These are phyloP conservation scores for Spodoptera frugiperda DNA, from an alignment of 1,140 invertebrate genomes.

Conservation along the genomic window DNA sequence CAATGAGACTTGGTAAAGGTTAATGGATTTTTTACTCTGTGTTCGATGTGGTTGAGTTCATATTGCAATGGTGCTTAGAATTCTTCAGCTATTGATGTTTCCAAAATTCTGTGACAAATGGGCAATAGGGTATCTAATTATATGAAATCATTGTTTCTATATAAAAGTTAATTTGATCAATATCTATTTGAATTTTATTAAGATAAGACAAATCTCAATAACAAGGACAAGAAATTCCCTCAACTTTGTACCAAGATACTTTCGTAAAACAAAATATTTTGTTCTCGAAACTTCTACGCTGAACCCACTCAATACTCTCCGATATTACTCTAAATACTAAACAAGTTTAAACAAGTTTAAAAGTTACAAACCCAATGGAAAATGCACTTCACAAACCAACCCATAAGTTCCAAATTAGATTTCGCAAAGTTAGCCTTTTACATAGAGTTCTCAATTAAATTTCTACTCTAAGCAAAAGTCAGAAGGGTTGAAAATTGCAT, in stretches of 20 bases:
- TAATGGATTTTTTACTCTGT: too few species aligned
- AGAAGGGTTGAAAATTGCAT: slow-evolving; percentile 26
- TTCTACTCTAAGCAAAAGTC: slow-evolving; percentile 16
- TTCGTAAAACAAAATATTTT: neutral
- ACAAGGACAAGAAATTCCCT: neutral
- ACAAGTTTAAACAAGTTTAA: slow-evolving; percentile 41
- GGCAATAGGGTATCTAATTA: too few species aligned
- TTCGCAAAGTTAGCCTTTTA: slow-evolving; percentile 38
- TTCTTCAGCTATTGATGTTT: too few species aligned
- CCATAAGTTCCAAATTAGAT: slow-evolving; percentile 45
- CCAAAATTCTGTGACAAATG: too few species aligned
- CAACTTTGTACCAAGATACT: slow-evolving; percentile 9
- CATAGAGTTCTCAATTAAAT: slow-evolving; percentile 36
- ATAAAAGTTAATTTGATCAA: too few species aligned
- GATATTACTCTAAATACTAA: slow-evolving; percentile 34
- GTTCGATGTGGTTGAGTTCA: too few species aligned
- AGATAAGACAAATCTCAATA: neutral
- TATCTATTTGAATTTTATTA: too few species aligned
- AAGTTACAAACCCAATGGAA: slow-evolving; percentile 38
- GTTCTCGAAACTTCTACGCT: neutral
- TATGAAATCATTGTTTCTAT: too few species aligned
- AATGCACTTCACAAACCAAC: slow-evolving; percentile 47
- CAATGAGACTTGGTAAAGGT: too few species aligned
- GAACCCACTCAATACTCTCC: slow-evolving; percentile 16
- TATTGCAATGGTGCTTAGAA: too few species aligned